Evolutionary conservation across 2,797 vertebrate genomes (phyloP).

Genomic region (Acanthurus tractus): DNA sequence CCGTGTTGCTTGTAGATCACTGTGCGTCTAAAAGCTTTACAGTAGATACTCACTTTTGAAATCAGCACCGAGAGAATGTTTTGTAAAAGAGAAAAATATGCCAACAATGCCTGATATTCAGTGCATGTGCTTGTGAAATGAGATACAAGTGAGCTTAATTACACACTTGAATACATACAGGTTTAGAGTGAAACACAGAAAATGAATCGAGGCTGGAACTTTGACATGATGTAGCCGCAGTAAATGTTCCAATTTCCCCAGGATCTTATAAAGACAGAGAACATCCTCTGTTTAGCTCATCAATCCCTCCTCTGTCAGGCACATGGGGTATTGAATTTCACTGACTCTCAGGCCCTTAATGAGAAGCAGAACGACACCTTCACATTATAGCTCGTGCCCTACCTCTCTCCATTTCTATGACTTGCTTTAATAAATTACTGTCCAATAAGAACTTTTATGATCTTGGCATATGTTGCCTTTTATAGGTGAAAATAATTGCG

Average conservation of each 20-base stretch:
- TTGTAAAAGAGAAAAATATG: conserved; percentile 11
- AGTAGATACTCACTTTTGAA: conserved; percentile 35
- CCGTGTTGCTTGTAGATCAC: conserved; percentile 49
- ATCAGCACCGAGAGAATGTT: conserved; percentile 9
- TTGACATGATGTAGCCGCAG: conserved; percentile 32
- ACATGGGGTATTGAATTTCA: conserved; percentile 73
- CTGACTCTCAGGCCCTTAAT: conserved; percentile 71
- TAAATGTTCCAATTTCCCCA: conserved; percentile 63
- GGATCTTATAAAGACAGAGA: conserved; percentile 66
- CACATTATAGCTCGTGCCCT: conserved; percentile 74
- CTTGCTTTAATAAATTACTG: conserved; percentile 91
- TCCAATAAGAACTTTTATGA: conserved; percentile 97
- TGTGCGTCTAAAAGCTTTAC: conserved; percentile 41
- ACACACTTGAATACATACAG: conserved; percentile 36
- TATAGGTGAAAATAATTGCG: conserved; percentile 97
- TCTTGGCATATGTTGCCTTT: conserved; percentile 98
- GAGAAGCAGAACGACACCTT: conserved; percentile 77
- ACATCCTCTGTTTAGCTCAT: conserved; percentile 67
- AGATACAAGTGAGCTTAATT: conserved; percentile 41
- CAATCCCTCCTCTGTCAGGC: conserved; percentile 55
- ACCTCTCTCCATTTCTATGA: conserved; percentile 81
- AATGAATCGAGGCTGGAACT: conserved; percentile 33
- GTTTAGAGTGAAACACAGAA: conserved; percentile 35
- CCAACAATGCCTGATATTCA: conserved; percentile 2
- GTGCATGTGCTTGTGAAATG: conserved; percentile 16